A percentile compares a stretch with the other conserved stretches of the same genome.
Conservation (phyloP, 2,888 invertebrate genomes). For the Luperina testacea region DNA sequence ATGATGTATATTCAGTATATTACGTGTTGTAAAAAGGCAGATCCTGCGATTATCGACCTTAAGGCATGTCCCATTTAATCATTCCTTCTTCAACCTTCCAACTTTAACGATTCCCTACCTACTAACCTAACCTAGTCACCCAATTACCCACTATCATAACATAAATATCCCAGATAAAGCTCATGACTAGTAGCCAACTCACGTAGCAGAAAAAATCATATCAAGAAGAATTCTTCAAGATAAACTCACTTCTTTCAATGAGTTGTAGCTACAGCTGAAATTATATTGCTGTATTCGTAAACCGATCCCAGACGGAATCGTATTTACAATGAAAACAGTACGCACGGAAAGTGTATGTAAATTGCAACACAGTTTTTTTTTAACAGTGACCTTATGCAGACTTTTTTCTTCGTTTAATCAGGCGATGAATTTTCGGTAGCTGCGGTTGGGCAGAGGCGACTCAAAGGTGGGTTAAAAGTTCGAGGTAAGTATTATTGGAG, state of each 20-base stretch:
- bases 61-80: neutral
- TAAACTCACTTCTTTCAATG: conserved; percentile 15
- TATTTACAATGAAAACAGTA: conserved; percentile 33
- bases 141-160: conserved; percentile 4
- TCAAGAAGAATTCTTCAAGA: neutral
- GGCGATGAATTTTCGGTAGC: neutral
- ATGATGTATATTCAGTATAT: too few relatives aligned
- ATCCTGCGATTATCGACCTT: neutral
- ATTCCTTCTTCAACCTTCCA: neutral
- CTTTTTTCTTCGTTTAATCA: conserved; percentile 17
- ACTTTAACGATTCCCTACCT: neutral
- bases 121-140: neutral
- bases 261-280: neutral
- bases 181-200: neutral
- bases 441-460: neutral
- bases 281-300: neutral
- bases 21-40: neutral
- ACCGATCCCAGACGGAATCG: conserved; percentile 14
- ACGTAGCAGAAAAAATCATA: neutral
- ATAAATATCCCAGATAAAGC: conserved; percentile 13
- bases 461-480: neutral
- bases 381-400: conserved; percentile 19
- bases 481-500: too few relatives aligned
- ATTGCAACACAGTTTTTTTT: conserved; percentile 26
- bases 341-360: conserved; percentile 18